Percentiles rank a stretch among this genome's conserved stretches.
These are phyloP conservation scores for Microcebus ravelobensis DNA, from an alignment of 2,113 vertebrate genomes.

Conservation along the genomic window DNA sequence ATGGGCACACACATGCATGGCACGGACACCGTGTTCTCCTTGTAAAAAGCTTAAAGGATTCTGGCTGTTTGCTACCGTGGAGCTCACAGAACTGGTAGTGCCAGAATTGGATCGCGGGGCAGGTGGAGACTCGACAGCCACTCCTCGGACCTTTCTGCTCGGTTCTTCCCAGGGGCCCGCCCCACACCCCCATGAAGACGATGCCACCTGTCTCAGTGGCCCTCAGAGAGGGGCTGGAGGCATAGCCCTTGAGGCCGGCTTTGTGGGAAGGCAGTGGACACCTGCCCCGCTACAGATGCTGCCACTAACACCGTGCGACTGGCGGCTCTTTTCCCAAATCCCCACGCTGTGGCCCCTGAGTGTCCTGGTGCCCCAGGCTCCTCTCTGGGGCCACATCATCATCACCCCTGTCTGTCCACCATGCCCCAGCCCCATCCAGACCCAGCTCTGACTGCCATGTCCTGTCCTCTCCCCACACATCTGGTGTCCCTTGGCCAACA, in stretches of 20 bases:
- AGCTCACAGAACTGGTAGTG: conserved; percentile 70
- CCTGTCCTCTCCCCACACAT: background rate
- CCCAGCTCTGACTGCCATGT: background rate
- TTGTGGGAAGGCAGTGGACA: background rate
- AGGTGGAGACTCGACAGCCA: conserved; percentile 48
- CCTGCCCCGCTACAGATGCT: background rate
- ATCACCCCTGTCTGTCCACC: background rate
- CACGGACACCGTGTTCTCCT: background rate
- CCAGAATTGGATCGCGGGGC: conserved; percentile 36
- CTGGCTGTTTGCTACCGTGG: background rate
- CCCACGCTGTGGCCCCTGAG: background rate
- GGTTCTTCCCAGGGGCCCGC: background rate
- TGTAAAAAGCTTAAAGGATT: conserved; percentile 32
- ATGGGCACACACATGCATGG: background rate
- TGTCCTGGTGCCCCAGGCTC: accelerated
- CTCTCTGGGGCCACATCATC: accelerated
- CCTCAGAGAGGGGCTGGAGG: background rate
- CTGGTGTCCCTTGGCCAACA: background rate
- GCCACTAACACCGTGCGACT: accelerated
- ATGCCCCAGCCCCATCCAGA: no score
- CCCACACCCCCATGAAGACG: background rate
- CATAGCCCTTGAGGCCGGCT: background rate
- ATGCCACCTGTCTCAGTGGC: background rate
- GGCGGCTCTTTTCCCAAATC: background rate
- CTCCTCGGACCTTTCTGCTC: background rate